Base-by-base conservation (phyloP, 2,797 vertebrate genomes). In the Varecia variegata region DNA sequence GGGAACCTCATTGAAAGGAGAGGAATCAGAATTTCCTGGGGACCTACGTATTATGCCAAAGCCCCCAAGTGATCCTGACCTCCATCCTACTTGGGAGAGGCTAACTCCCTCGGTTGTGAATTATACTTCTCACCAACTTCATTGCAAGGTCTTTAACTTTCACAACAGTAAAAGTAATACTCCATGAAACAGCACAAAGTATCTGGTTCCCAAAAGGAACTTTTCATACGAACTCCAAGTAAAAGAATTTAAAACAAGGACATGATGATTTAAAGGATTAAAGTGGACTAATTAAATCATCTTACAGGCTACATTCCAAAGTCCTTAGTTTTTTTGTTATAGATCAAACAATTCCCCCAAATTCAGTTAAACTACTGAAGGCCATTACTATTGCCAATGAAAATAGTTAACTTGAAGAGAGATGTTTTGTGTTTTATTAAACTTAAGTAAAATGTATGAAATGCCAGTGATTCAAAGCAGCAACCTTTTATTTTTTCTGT, bases 401-500 rank as follows among this genome's bases (percentile, higher is more conserved):
- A 96, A 88, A 67, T 35, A 91, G 50, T 86, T 70, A 50, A 54
- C n/a, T 65, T 65, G 43, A 65, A 91, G 62, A 93, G 40, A 93
- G 50, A 54, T 32, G 56, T 58, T 90, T 83, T 70, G 60, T 14
- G 23, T 94, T 83, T 86, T 92, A 93, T 50, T 90, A 94, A 88
- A 43, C 27, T 67, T 90, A 81, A 89, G 32, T 47, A 93, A 92
- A 84, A 74, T 56, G 27, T 45, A 20, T 47, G 50, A 79, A 90
- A 93, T 88, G 35, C 43, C 56, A 89, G 43, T 85, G 43, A 95
- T 71, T 95, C 47, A 52, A 92, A 90, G 32, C 40, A 91, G 27
- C 35, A 76, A 52, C 30, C 27, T 58, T 35, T 89, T 65, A 38
- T 88, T 74, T 91, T 86, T 74, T 25, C 86, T 30, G 23, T 52